Evolutionary conservation across 2,888 invertebrate genomes (phyloP), one percentile per base, ranked within the genome.

Genomic region (Chalcis sispes): DNA sequence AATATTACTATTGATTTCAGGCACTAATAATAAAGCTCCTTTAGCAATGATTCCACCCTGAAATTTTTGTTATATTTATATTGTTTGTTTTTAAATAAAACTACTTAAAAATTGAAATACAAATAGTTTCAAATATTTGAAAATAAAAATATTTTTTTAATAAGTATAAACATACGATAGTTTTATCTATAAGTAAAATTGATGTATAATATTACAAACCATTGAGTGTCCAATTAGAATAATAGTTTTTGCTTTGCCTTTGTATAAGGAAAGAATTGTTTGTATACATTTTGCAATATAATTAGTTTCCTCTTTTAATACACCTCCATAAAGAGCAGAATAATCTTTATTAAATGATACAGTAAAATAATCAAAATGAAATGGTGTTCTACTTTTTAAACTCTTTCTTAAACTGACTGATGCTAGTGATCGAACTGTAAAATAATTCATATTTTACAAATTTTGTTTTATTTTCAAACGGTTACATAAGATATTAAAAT

Each of bases 161-260:
- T n/a, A 32, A 56, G n/a, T 56, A 29, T n/a, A 56, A 56, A n/a
- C 32, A 56, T 32, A 13, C 2, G 2, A 5, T 48, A 48, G 8
- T 18, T 13, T 48, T 13, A 18, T 36, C 23, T 18, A 36, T 18
- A 58, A 58, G 56, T 62, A 18, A 27, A 27, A n/a, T 5, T 13
- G 2, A 61, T 15, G 1, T 36, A 54, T 54, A 52, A 20, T 72
- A 59, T 50, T 42, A 72, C 77, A 32, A 69, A 79, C 96, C 96
- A 98, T 97, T 8, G 98, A 99, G 91, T 99, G 98, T 5, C 98
- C 98, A 86, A 98, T 93, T 0, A 99, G 87, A 58, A 98, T 91
- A 18, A 99, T 92, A 58, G 86, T 90, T 86, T 74, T 89, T 86
- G 79, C 89, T 89, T 82, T 89, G 86, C 81, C 90, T 88, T 88